Conservation (phyloP, 1,140 invertebrate genomes). For the Zaprionus lachaisei region DNA sequence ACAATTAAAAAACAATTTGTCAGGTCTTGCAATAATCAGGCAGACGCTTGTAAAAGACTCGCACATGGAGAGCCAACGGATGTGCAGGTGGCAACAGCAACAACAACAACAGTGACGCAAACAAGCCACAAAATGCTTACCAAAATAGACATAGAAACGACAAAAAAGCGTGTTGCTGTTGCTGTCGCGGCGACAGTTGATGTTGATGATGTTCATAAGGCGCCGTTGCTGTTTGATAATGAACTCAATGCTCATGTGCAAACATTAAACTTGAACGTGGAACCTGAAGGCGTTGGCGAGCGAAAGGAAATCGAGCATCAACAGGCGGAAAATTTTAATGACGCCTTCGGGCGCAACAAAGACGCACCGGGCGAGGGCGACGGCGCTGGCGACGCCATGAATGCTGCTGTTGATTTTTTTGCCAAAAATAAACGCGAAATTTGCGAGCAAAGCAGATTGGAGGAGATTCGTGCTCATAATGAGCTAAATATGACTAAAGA, state of each 20-base stretch:
- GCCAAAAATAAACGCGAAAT: constrained; percentile 80
- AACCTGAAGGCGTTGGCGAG: constrained; percentile 64
- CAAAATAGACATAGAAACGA: constrained; percentile 57
- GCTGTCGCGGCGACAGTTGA: constrained; percentile 16
- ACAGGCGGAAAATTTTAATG: constrained; percentile 83
- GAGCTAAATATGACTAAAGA: constrained; percentile 80
- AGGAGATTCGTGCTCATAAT: constrained; percentile 71
- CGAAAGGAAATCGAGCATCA: constrained; percentile 78
- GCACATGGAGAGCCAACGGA: constrained; percentile 27
- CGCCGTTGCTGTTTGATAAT: constrained; percentile 61
- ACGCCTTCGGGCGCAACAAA: constrained; percentile 57
- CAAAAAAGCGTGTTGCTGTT: constrained; percentile 11
- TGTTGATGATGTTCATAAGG: constrained; percentile 51
- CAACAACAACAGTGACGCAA: constrained; percentile 67
- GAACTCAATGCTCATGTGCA: constrained; percentile 61
- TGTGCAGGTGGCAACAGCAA: constrained; percentile 15
- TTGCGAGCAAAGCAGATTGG: constrained; percentile 81
- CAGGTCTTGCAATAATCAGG: constrained; percentile 62
- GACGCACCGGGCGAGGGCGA: background rate
- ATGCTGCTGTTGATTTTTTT: constrained; percentile 42
- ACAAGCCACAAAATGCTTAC: constrained; percentile 51
- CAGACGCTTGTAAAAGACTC: constrained; percentile 35
- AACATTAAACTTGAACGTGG: constrained; percentile 77
- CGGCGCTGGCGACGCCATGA: constrained; percentile 68
- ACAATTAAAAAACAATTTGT: constrained; percentile 79